A percentile compares a stretch with the other conserved stretches of the same genome.
Evolutionary conservation across 2,797 vertebrate genomes (phyloP).

Genomic region (Gallirallus australis): DNA sequence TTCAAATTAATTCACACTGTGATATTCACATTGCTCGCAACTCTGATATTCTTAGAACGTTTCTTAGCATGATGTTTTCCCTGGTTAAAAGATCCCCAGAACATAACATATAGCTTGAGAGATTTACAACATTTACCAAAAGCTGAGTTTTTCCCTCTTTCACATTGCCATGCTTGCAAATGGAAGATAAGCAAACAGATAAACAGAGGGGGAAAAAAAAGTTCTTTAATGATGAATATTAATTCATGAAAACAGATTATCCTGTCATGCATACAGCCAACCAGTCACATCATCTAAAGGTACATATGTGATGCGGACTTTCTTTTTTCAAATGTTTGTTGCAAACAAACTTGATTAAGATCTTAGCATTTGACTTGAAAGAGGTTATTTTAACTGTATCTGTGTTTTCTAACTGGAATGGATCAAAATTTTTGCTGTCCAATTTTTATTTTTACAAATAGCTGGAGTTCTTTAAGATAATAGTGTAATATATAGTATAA

Average conservation of each 20-base stretch:
- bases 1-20: slow-evolving; percentile 34
- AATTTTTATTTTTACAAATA: not conserved
- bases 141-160: not conserved
- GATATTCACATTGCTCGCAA: not conserved
- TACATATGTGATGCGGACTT: not conserved
- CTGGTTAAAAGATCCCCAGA: not conserved
- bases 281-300: not conserved
- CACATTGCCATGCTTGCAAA: not conserved
- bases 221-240: not conserved
- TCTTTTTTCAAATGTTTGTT: not conserved
- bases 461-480: not conserved
- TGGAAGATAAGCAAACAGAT: not conserved
- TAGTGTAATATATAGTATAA: not conserved
- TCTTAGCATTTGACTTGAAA: not conserved
- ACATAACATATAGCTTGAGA: not conserved
- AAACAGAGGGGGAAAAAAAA: not conserved
- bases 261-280: not conserved
- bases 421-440: not conserved
- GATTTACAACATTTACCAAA: not conserved
- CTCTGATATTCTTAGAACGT: slow-evolving; percentile 13
- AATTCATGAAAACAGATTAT: not conserved
- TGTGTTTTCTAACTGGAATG: not conserved
- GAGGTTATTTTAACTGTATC: not conserved
- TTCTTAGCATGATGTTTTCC: not conserved
- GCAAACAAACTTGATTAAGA: not conserved